phyloP scores from a whole-genome alignment of 2,797 vertebrate genomes.

The Tauraco hartlaubi region DNA sequence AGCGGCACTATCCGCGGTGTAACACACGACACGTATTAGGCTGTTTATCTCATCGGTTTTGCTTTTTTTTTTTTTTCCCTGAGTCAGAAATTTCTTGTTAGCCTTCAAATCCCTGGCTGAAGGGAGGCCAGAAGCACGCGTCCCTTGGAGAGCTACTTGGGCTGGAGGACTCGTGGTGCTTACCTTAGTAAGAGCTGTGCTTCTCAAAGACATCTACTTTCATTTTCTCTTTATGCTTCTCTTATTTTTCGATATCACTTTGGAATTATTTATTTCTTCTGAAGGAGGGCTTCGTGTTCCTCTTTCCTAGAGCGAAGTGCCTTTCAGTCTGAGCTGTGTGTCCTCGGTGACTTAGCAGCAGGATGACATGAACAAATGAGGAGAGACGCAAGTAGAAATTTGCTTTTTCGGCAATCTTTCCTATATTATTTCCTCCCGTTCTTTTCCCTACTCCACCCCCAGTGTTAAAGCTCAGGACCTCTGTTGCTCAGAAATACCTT shows the following conservation, averaged over 20 bases:
- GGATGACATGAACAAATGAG: neutral
- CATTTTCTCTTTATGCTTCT: neutral
- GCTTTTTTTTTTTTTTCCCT: neutral
- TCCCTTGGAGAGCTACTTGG: neutral
- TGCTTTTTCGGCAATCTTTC: neutral
- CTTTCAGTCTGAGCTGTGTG: rapidly evolving
- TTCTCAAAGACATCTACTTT: neutral
- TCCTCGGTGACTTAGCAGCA: neutral
- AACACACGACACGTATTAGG: rapidly evolving
- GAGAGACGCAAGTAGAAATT: neutral
- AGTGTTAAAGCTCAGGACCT: neutral
- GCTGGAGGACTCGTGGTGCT: neutral
- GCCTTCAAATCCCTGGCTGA: neutral
- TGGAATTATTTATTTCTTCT: neutral
- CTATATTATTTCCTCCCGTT: neutral
- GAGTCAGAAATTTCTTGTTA: neutral
- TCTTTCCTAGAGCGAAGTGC: neutral
- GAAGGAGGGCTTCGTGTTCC: neutral
- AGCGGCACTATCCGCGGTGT: neutral
- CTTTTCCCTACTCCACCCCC: neutral
- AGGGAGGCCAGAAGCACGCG: neutral
- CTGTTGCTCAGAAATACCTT: neutral
- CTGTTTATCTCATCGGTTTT: rapidly evolving
- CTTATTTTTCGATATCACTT: neutral
- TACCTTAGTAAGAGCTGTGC: neutral